Conservation (phyloP, 2,797 vertebrate genomes). For the Pelobates cultripes region DNA sequence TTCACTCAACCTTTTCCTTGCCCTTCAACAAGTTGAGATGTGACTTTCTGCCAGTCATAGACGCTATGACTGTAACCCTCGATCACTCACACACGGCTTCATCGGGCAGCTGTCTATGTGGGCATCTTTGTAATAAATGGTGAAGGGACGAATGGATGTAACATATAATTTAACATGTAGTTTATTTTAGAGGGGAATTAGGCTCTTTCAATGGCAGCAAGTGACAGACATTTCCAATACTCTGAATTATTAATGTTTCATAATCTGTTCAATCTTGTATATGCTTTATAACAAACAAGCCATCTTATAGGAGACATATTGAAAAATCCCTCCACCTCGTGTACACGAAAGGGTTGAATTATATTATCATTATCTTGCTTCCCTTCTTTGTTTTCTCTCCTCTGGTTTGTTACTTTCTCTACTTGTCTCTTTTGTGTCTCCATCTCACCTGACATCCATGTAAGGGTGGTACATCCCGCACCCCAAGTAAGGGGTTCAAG, state of each 20-base stretch:
- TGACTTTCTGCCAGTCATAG: slow-evolving; percentile 8
- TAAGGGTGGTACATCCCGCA: too few species aligned
- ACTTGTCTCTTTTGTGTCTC: too few species aligned
- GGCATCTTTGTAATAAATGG: neutral
- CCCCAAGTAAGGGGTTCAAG: too few species aligned
- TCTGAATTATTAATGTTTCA: neutral
- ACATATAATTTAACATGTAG: neutral
- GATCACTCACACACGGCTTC: neutral
- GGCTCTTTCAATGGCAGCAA: neutral
- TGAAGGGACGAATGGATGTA: neutral
- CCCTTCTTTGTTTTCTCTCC: too few species aligned
- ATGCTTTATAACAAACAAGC: too few species aligned
- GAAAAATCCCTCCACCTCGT: too few species aligned
- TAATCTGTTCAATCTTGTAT: neutral
- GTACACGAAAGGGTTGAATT: too few species aligned
- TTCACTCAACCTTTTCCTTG: slow-evolving; percentile 26
- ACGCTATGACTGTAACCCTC: neutral
- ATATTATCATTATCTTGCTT: too few species aligned
- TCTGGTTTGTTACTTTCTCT: too few species aligned
- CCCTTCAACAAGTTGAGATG: slow-evolving; percentile 42
- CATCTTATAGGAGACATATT: too few species aligned
- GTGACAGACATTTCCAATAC: neutral
- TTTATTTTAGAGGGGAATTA: neutral
- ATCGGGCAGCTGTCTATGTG: neutral
- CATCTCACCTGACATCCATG: too few species aligned